phyloP scores from a whole-genome alignment of 37 sponge, comb jelly and placozoan genomes.

The Lycopodina hypogea region DNA sequence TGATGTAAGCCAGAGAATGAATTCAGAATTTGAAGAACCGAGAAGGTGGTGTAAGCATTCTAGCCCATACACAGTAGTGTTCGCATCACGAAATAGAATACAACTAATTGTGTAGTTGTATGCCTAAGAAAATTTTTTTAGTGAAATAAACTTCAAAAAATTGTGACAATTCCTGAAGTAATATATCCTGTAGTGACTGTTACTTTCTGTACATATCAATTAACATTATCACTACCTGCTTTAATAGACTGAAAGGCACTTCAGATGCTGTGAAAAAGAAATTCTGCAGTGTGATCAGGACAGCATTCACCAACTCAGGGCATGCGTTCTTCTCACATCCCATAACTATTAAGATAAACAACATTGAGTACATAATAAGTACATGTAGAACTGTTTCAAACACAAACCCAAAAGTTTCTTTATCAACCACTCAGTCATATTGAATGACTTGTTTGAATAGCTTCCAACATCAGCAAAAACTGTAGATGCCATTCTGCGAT shows the following conservation, averaged over 20 bases:
- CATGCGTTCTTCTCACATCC: slow-evolving; percentile 11
- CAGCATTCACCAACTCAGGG: slow-evolving; percentile 18
- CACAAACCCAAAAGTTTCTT: slow-evolving; percentile 42
- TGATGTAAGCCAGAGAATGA: slow-evolving; percentile 32
- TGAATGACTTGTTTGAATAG: slow-evolving; percentile 5
- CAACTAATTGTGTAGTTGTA: slow-evolving; percentile 33
- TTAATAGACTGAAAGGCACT: not conserved
- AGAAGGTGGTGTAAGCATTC: slow-evolving; percentile 40
- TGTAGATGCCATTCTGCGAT: slow-evolving; percentile 48
- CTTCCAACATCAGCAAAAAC: not conserved
- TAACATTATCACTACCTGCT: slow-evolving; percentile 20
- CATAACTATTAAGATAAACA: slow-evolving; percentile 3
- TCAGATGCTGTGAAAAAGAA: not conserved
- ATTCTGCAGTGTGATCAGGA: slow-evolving; percentile 43
- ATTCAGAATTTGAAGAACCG: not conserved
- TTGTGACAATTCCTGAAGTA: too few species aligned
- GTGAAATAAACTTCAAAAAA: too few species aligned
- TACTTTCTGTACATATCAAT: too few species aligned
- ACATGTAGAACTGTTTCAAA: not conserved
- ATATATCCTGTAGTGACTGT: too few species aligned
- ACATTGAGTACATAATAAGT: not conserved
- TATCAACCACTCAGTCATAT: slow-evolving; percentile 31
- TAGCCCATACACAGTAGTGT: slow-evolving; percentile 24
- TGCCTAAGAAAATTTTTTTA: slow-evolving; percentile 6
- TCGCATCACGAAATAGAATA: slow-evolving; percentile 34